Evolutionary conservation across 2,797 vertebrate species (phyloP).

Genomic region (Molossus molossus): DNA sequence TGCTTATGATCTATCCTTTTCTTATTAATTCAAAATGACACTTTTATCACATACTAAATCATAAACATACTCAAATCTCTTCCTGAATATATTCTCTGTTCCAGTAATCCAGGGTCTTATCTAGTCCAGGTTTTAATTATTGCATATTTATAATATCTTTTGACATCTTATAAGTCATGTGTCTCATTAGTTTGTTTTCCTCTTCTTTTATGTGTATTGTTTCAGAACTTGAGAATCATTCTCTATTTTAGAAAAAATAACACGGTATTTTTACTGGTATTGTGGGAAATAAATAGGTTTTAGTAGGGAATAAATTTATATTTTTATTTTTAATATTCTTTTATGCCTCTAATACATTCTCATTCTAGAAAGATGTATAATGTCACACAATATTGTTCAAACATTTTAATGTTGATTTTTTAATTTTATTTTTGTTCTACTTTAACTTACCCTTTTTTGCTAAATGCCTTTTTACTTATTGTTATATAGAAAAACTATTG

Average conservation of each 20-base stretch:
- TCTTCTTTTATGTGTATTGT: background rate
- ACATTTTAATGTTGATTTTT: background rate
- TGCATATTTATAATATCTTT: background rate
- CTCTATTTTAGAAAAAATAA: background rate
- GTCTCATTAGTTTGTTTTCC: background rate
- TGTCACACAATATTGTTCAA: background rate
- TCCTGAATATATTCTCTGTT: background rate
- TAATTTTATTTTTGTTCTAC: conserved; percentile 10
- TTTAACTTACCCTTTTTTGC: background rate
- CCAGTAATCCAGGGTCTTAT: background rate
- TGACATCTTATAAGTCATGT: background rate
- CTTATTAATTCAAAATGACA: background rate
- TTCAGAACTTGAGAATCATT: background rate
- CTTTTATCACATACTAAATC: background rate
- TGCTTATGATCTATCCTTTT: background rate
- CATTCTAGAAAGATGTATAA: background rate
- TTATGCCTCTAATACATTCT: background rate
- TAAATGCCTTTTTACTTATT: background rate
- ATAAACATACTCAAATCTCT: background rate
- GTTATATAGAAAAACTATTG: background rate
- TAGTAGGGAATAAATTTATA: background rate
- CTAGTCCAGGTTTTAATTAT: background rate
- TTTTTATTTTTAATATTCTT: background rate
- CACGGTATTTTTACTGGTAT: background rate
- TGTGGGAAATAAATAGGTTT: background rate